Percentiles rank a stretch among this genome's conserved stretches.
Conservation (phyloP, 1,140 invertebrate genomes). For the Nasonia vitripennis region DNA sequence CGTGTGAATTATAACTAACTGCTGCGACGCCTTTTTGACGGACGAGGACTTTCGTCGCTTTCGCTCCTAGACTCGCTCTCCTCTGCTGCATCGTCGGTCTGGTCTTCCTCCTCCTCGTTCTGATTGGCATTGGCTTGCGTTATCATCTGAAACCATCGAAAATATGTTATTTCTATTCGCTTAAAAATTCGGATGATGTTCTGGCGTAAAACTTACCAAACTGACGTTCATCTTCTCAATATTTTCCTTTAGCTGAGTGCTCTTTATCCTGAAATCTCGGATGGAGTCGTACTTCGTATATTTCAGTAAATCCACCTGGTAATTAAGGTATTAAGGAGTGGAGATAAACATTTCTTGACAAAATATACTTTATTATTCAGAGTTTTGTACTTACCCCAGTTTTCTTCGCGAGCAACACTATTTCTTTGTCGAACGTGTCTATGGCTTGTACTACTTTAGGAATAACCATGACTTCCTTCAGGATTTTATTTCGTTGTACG, state of each 20-base stretch:
- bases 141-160: slow-evolving; percentile 8
- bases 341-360: not conserved
- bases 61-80: not conserved
- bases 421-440: slow-evolving; percentile 78
- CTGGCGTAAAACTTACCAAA: slow-evolving; percentile 56
- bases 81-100: not conserved
- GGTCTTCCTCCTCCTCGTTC: not conserved
- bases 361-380: not conserved
- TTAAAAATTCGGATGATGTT: too few relatives aligned
- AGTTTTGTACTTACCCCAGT: slow-evolving; percentile 68
- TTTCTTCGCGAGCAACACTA: slow-evolving; percentile 77
- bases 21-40: not conserved
- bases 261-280: slow-evolving; percentile 77
- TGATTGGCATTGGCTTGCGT: slow-evolving; percentile 3
- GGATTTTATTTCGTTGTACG: slow-evolving; percentile 75
- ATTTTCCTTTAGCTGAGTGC: slow-evolving; percentile 71
- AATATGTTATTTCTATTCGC: not conserved
- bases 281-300: slow-evolving; percentile 76
- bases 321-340: not conserved
- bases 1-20: not conserved
- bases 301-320: slow-evolving; percentile 72
- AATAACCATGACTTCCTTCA: slow-evolving; percentile 77
- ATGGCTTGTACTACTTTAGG: slow-evolving; percentile 78
- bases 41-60: slow-evolving; percentile 7
- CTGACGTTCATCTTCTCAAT: slow-evolving; percentile 70